Percentiles rank a stretch among this genome's conserved stretches.
phyloP scores from a whole-genome alignment of 1,140 invertebrate genomes.

The Fopius arisanus region DNA sequence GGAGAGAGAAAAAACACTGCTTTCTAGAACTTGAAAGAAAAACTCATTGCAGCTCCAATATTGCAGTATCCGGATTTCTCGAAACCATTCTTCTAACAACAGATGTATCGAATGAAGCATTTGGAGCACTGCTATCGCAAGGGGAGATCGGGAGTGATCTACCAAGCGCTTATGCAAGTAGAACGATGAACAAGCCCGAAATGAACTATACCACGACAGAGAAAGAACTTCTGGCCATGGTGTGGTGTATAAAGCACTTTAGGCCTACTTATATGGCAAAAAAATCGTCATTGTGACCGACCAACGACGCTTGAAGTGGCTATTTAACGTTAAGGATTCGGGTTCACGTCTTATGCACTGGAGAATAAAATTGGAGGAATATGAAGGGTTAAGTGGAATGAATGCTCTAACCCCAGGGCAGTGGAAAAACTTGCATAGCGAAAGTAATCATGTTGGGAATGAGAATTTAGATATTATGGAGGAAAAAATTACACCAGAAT shows the following conservation, averaged over 20 bases:
- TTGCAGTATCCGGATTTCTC: constrained; percentile 18
- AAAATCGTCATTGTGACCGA: neutral
- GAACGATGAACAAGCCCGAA: neutral
- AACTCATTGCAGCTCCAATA: neutral
- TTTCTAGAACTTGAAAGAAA: neutral
- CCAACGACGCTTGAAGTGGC: neutral
- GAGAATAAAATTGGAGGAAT: neutral
- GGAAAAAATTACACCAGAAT: neutral
- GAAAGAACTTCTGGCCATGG: neutral
- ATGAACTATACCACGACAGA: neutral
- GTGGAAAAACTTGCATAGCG: neutral
- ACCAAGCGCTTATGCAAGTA: neutral
- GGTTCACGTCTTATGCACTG: neutral
- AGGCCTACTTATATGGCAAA: neutral
- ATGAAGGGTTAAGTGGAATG: neutral
- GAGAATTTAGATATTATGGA: neutral
- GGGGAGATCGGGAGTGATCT: neutral
- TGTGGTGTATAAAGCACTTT: neutral
- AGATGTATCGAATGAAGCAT: neutral
- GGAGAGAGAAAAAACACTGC: neutral
- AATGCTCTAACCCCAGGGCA: neutral
- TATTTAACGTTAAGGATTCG: neutral
- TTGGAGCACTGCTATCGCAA: neutral
- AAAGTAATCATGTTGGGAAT: neutral
- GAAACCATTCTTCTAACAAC: neutral